Base-by-base conservation (phyloP, 2,797 vertebrate genomes). In the Macrochelys suwanniensis region DNA sequence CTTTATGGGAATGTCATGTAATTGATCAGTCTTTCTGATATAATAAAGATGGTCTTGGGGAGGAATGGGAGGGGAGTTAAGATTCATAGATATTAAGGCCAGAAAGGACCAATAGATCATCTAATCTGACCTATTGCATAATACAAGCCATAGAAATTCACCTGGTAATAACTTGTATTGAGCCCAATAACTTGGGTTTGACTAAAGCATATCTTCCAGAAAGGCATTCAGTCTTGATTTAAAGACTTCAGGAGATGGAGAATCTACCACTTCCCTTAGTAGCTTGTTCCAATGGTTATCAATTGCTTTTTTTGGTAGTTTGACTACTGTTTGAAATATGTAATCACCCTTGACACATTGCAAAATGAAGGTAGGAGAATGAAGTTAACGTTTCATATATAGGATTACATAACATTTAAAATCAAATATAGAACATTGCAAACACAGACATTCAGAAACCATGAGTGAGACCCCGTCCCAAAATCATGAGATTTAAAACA, bases 1-100 rank as follows among this genome's bases (percentile, higher is more conserved):
- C 54, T 31, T 95, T 93, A 92, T 90, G 87, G 56, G 84, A 82
- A 91, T 89, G 80, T 84, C 91, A 85, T 79, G 50, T 90, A 93
- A 85, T 87, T 95, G 82, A 86, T 94, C 42, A 16, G 45, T 84
- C 87, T 91, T 92, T 87, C 74, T 78, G 77, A 94, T 59, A 82
- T 59, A 17, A 5, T 28, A 77, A 49, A 77, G 85, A 31, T 84
- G 93, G 78, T 92, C 88, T 85, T 45, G 89, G 81, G 37, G 0
- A 0, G 37, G 85, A 84, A 80, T 89, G 93, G 86, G 95, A 94
- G 89, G 53, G 10, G 23, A 87, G 78, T 92, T 89, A 91, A 54
- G 13, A 33, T 61, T 61, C 59, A 61, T 76, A 87, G 16, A 84
- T 88, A 94, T 95, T 92, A 68, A 95, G 82, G 90, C 49, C 74